Percentiles rank a stretch among this genome's conserved stretches.
phyloP scores from a whole-genome alignment of 2,797 vertebrate genomes.

The Chelmon rostratus region DNA sequence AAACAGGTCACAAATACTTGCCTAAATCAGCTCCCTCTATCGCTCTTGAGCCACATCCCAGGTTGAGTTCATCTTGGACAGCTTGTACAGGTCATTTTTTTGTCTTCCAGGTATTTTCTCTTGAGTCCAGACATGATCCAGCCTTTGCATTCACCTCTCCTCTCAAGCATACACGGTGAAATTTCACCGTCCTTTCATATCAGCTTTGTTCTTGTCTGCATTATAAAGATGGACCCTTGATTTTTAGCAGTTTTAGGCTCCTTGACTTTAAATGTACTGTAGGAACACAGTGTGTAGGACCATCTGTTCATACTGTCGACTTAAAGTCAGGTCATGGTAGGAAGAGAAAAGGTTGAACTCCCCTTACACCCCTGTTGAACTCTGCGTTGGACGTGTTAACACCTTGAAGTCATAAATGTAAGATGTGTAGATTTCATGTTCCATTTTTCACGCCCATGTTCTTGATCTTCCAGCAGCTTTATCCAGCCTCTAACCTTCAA shows the following conservation, averaged over 20 bases:
- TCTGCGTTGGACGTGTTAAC: neutral
- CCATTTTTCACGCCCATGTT: neutral
- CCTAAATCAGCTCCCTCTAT: neutral
- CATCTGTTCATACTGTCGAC: neutral
- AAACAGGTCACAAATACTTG: too few species aligned
- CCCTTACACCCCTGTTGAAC: neutral
- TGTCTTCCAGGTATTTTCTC: neutral
- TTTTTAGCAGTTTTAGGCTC: too few species aligned
- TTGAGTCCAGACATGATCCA: neutral
- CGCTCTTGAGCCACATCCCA: neutral
- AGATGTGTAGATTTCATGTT: constrained; percentile 11
- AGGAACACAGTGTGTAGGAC: neutral
- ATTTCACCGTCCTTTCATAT: neutral
- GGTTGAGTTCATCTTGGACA: neutral
- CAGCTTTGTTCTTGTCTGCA: neutral
- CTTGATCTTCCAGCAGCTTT: neutral
- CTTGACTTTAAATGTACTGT: neutral
- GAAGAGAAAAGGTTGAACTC: neutral
- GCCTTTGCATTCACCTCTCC: neutral
- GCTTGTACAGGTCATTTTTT: neutral
- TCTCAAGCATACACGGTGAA: neutral
- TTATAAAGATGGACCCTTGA: neutral
- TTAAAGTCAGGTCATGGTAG: neutral
- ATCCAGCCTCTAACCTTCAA: constrained; percentile 2
- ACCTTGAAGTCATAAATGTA: neutral